A percentile compares a stretch with the other conserved stretches of the same genome.
phyloP scores from a whole-genome alignment of 2,113 vertebrate genomes.

The Brienomyrus longianalis region DNA sequence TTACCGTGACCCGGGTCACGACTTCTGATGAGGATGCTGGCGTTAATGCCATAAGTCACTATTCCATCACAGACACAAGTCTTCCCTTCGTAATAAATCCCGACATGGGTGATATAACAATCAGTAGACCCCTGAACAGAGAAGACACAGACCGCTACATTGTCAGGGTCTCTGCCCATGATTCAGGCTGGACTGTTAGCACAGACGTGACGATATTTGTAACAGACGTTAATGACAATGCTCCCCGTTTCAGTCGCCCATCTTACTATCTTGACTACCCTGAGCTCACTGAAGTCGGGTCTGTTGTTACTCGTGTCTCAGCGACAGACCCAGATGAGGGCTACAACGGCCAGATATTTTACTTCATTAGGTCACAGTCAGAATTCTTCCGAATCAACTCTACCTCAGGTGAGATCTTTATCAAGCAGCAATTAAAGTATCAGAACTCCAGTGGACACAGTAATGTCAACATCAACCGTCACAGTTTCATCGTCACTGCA shows the following conservation, averaged over 20 bases:
- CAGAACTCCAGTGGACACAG: slow-evolving; percentile 76
- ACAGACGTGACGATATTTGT: slow-evolving; percentile 93
- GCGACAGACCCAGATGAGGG: slow-evolving; percentile 83
- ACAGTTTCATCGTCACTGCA: slow-evolving; percentile 90
- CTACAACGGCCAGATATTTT: slow-evolving; percentile 86
- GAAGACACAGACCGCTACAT: slow-evolving; percentile 86
- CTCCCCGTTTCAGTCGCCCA: slow-evolving; percentile 80
- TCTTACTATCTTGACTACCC: slow-evolving; percentile 93
- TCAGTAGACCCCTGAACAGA: slow-evolving; percentile 85
- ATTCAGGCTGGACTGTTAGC: slow-evolving; percentile 95
- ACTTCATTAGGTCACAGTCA: slow-evolving; percentile 88
- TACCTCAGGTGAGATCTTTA: slow-evolving; percentile 81
- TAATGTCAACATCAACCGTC: slow-evolving; percentile 79
- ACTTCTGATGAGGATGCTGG: slow-evolving; percentile 89
- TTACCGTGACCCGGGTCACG: slow-evolving; percentile 81
- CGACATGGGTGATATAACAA: slow-evolving; percentile 81
- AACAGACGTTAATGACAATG: slow-evolving; percentile 86
- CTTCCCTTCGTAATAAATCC: slow-evolving; percentile 84
- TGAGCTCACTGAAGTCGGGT: slow-evolving; percentile 75
- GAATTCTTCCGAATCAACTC: slow-evolving; percentile 92
- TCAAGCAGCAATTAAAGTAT: slow-evolving; percentile 85
- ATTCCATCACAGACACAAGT: slow-evolving; percentile 74
- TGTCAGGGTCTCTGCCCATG: slow-evolving; percentile 84
- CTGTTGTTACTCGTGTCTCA: slow-evolving; percentile 76
- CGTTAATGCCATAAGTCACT: slow-evolving; percentile 80